phyloP scores from a whole-genome alignment of 2,888 invertebrate species.

The Eucera pruinosa region DNA sequence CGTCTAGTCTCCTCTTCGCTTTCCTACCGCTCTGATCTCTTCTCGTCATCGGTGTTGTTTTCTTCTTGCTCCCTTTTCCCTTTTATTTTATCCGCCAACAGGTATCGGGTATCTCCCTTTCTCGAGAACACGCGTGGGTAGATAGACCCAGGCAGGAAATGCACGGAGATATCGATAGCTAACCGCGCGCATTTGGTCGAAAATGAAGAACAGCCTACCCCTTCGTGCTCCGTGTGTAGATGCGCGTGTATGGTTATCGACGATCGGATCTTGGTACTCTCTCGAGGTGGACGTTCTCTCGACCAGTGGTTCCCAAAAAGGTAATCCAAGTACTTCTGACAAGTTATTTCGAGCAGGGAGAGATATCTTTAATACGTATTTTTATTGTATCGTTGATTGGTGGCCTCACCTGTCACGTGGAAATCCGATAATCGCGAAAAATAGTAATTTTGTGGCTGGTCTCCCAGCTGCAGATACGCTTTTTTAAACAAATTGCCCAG shows the following conservation, averaged over 20 bases:
- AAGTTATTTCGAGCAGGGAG: not conserved
- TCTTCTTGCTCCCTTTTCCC: constrained; percentile 10
- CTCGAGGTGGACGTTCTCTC: constrained; percentile 27
- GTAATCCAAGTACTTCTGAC: not conserved
- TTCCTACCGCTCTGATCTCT: not conserved
- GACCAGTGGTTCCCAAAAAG: constrained; percentile 66
- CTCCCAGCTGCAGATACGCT: constrained; percentile 1
- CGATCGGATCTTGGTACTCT: constrained; percentile 71
- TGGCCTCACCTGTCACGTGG: constrained; percentile 28
- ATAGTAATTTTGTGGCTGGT: not conserved
- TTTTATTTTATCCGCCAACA: constrained; percentile 34
- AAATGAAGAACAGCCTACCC: constrained; percentile 62
- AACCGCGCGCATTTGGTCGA: constrained; percentile 67
- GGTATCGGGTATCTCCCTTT: constrained; percentile 21
- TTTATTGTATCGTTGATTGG: not conserved
- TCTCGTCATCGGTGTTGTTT: constrained; percentile 24
- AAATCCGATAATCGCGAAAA: constrained; percentile 26
- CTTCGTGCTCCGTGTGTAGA: constrained; percentile 56
- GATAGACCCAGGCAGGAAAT: constrained; percentile 41
- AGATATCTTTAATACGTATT: not conserved
- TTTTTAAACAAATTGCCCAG: not conserved
- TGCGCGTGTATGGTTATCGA: constrained; percentile 64
- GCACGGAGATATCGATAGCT: constrained; percentile 64
- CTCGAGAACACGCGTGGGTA: constrained; percentile 50
- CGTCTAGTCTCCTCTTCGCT: constrained; percentile 21